Evolutionary conservation across 2,888 invertebrate species (phyloP), one percentile per base, ranked within the genome.

Genomic region (Melieria crassipennis): DNA sequence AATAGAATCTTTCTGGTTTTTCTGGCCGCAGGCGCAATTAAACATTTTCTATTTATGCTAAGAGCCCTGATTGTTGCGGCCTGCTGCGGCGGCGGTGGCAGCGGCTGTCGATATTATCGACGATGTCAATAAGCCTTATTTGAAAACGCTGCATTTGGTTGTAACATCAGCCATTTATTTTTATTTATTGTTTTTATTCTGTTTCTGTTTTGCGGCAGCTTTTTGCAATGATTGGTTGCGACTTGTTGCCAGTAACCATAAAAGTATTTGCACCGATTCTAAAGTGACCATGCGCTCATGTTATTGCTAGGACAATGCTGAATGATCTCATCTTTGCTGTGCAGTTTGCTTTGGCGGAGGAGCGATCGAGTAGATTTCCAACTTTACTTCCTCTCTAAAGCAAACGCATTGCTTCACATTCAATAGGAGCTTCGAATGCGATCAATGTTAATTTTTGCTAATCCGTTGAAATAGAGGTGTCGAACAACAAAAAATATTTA

Each of bases 81-180:
- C 30, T 2, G 30, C 30, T 30, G 30, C 30, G 30, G 30, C 30
- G 30, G 30, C 30, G 30, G 30, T 30, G 6, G n/a, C 45, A 61
- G n/a, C 13, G 61, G 45, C 45, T 61, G 61, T 45, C 45, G 61
- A 43, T 61, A 61, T 61, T 61, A 61, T 61, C 61, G 61, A 61
- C 13, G 9, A 75, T 68, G 70, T 71, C 72, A 73, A 76, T 75
- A 76, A 76, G 73, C 75, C 76, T 78, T 78, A 78, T 79, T 78
- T 78, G 77, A 79, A 77, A 79, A 77, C 79, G 79, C 79, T 79
- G 79, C 76, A 74, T 48, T 72, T 72, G 52, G 61, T 16, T 62
- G 46, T 5, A 60, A 30, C 16, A 55, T 48, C 6, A 55, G 61
- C 45, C 42, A 10, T 65, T 65, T 9, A 11, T 30, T 42, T 42